Conservation (phyloP, 2,888 invertebrate genomes). For the Chelonus formosanus region DNA sequence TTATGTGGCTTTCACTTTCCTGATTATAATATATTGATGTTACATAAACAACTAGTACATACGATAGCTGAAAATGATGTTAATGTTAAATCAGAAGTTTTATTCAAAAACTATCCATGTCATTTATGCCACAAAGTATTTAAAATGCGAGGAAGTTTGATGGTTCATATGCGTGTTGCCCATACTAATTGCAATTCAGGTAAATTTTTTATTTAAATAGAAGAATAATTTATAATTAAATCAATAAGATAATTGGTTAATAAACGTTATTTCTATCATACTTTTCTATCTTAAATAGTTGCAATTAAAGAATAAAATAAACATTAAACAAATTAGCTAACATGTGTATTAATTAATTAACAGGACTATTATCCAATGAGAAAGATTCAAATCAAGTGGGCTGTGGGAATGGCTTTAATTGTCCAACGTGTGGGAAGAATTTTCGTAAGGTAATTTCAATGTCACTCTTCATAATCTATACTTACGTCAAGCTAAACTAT, state of each 20-base stretch:
- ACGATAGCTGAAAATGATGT: slow-evolving; percentile 50
- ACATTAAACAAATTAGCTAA: background rate
- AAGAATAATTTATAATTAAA: too few relatives aligned
- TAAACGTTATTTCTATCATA: too few relatives aligned
- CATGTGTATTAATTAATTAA: slow-evolving; percentile 6
- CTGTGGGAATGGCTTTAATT: slow-evolving; percentile 57
- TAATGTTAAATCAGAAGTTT: slow-evolving; percentile 53
- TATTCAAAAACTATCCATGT: slow-evolving; percentile 72
- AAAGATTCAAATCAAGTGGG: slow-evolving; percentile 43
- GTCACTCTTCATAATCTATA: slow-evolving; percentile 43
- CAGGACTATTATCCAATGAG: slow-evolving; percentile 49
- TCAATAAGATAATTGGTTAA: too few relatives aligned
- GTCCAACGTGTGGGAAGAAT: slow-evolving; percentile 63
- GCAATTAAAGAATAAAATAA: too few relatives aligned
- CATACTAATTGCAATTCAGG: slow-evolving; percentile 70
- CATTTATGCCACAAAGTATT: slow-evolving; percentile 82
- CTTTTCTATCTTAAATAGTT: too few relatives aligned
- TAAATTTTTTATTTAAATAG: slow-evolving; percentile 30
- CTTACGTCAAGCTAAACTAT: background rate
- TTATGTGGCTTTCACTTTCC: slow-evolving; percentile 79
- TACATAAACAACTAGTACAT: slow-evolving; percentile 79
- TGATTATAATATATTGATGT: slow-evolving; percentile 74
- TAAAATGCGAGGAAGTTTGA: slow-evolving; percentile 82
- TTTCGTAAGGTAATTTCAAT: slow-evolving; percentile 59
- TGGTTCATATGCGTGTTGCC: slow-evolving; percentile 83